phyloP scores from a whole-genome alignment of 2,113 vertebrate genomes.

The Gambusia holbrooki region DNA sequence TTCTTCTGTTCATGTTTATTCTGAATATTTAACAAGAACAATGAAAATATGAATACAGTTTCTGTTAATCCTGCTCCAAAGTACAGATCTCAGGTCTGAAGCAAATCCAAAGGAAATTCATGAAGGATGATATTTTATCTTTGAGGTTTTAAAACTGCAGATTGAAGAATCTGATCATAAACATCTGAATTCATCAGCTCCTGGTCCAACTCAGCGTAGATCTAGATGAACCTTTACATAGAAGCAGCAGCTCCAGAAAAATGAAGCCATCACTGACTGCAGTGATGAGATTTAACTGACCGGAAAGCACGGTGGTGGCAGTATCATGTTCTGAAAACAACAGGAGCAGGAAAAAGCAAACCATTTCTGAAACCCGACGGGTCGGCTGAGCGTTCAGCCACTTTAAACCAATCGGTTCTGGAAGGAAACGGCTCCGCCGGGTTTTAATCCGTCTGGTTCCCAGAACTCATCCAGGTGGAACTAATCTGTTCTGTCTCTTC shows the following conservation, averaged over 20 bases:
- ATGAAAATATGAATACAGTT: no score
- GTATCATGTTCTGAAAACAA: not conserved
- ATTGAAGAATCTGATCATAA: not conserved
- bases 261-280: no score
- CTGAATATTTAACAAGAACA: no score
- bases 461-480: slow-evolving; percentile 22
- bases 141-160: not conserved
- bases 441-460: not conserved
- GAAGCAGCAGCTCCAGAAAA: not conserved
- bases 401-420: slow-evolving; percentile 93
- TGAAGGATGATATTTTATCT: not conserved
- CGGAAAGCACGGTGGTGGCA: not conserved
- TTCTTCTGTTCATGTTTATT: no score
- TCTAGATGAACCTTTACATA: no score
- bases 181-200: not conserved
- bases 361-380: not conserved
- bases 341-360: not conserved
- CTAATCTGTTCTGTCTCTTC: slow-evolving; percentile 34
- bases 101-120: no score
- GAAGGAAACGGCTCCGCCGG: slow-evolving; percentile 59
- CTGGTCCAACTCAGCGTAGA: not conserved
- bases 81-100: not conserved
- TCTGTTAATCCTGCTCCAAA: not conserved
- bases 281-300: not conserved
- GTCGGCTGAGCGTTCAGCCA: slow-evolving; percentile 77